Conservation (phyloP, 2,888 invertebrate genomes). For the Brenthis hecate region DNA sequence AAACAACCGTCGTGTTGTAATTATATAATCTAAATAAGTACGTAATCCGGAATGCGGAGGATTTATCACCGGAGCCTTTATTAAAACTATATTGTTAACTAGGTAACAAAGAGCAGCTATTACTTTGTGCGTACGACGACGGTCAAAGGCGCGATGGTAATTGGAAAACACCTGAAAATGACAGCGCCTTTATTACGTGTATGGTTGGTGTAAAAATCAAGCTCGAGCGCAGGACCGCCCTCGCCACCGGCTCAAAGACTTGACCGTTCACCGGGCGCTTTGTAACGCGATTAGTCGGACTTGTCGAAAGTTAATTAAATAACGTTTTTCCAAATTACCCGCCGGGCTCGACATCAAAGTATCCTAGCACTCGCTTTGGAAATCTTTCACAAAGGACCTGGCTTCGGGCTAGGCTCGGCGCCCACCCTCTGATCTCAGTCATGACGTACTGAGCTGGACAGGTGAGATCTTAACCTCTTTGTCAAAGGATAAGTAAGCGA, state of each 20-base stretch:
- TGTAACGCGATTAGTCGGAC: constrained; percentile 80
- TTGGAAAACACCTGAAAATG: constrained; percentile 80
- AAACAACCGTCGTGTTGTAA: constrained; percentile 38
- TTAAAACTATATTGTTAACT: constrained; percentile 64
- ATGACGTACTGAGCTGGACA: constrained; percentile 61
- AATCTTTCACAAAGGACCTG: constrained; percentile 74
- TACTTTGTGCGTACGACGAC: constrained; percentile 62
- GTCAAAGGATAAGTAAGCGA: constrained; percentile 45
- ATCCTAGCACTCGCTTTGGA: constrained; percentile 59
- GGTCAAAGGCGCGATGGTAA: constrained; percentile 80
- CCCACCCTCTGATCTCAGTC: constrained; percentile 57
- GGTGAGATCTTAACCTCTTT: constrained; percentile 65
- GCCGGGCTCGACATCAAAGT: constrained; percentile 76
- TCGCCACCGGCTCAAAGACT: constrained; percentile 68
- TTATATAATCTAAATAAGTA: constrained; percentile 19
- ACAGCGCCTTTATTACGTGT: constrained; percentile 77
- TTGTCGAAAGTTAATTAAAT: constrained; percentile 83
- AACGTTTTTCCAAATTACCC: constrained; percentile 82
- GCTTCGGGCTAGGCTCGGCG: constrained; percentile 68
- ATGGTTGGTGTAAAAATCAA: constrained; percentile 79
- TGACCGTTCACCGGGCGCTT: constrained; percentile 75
- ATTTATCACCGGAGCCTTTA: constrained; percentile 64
- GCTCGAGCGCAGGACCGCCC: constrained; percentile 54
- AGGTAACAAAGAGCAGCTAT: constrained; percentile 62
- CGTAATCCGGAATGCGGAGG: constrained; percentile 35